Conservation (phyloP, 2,888 invertebrate species). For the Drymonia ruficornis region DNA sequence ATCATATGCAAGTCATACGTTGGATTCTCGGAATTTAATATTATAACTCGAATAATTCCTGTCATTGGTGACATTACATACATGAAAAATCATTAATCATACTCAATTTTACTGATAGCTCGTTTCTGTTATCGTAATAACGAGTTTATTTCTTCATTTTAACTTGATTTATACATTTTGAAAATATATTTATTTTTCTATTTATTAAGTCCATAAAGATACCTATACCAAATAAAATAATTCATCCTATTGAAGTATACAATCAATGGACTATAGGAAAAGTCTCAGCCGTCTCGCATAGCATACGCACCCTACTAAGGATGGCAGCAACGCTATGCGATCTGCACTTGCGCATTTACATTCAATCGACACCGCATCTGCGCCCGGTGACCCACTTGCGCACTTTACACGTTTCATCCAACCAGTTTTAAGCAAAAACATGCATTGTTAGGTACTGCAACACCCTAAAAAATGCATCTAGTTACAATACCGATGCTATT, state of each 20-base stretch:
- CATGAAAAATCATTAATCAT: not conserved
- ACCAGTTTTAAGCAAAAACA: constrained; percentile 5
- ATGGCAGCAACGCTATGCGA: constrained; percentile 50
- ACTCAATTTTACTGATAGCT: not conserved
- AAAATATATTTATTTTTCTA: too few species aligned
- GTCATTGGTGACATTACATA: not conserved
- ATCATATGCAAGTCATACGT: not conserved
- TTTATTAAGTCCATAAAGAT: too few species aligned
- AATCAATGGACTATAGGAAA: not conserved
- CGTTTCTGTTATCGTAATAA: too few species aligned
- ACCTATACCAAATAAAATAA: too few species aligned
- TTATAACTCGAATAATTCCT: not conserved
- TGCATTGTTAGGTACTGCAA: constrained; percentile 3
- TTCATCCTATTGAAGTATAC: too few species aligned
- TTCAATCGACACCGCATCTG: constrained; percentile 64
- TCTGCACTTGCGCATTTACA: constrained; percentile 71
- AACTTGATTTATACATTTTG: too few species aligned
- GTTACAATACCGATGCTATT: constrained; percentile 6
- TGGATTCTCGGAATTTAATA: not conserved
- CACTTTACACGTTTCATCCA: constrained; percentile 36
- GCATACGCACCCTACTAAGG: constrained; percentile 47
- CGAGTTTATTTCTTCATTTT: too few species aligned
- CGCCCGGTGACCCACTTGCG: constrained; percentile 65
- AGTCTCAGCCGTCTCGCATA: constrained; percentile 3
- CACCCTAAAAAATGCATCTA: constrained; percentile 1